Conservation (phyloP, 1,140 invertebrate genomes). For the Ips nitidus region DNA sequence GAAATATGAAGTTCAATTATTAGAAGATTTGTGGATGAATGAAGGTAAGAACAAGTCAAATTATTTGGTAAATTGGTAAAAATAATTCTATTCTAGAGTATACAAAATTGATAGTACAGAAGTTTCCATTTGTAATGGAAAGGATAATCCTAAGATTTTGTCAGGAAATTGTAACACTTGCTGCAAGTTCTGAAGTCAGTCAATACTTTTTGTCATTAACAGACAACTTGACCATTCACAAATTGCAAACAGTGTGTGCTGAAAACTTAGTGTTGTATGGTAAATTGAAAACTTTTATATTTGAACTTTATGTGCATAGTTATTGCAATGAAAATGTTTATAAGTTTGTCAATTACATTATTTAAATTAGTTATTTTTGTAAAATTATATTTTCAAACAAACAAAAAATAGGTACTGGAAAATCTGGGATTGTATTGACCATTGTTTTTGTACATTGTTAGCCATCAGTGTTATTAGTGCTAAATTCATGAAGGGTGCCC, state of each 20-base stretch:
- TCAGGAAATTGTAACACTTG: slow-evolving; percentile 30
- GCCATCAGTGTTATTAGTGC: no score
- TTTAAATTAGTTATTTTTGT: slow-evolving; percentile 7
- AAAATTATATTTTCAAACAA: neutral
- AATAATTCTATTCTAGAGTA: neutral
- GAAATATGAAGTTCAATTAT: slow-evolving; percentile 30
- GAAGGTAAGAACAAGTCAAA: slow-evolving; percentile 5
- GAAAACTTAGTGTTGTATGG: slow-evolving; percentile 16
- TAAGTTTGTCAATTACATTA: slow-evolving; percentile 34
- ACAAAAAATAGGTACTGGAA: neutral
- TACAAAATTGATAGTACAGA: slow-evolving; percentile 3
- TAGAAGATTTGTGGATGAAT: slow-evolving; percentile 18
- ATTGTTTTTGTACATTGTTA: neutral
- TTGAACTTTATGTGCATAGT: slow-evolving; percentile 37
- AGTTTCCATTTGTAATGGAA: slow-evolving; percentile 34
- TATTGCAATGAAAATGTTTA: slow-evolving; percentile 40
- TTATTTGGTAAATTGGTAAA: neutral
- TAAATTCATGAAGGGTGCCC: no score
- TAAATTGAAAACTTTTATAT: slow-evolving; percentile 34
- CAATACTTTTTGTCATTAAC: slow-evolving; percentile 26
- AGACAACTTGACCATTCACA: slow-evolving; percentile 17
- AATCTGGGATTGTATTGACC: neutral
- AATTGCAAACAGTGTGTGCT: slow-evolving; percentile 21
- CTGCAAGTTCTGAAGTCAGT: slow-evolving; percentile 18
- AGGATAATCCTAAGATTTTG: slow-evolving; percentile 29